A percentile compares a stretch with the other conserved stretches of the same genome.
These are phyloP conservation scores for Monochamus saltuarius DNA, from an alignment of 1,140 invertebrate genomes.

Conservation along the genomic window DNA sequence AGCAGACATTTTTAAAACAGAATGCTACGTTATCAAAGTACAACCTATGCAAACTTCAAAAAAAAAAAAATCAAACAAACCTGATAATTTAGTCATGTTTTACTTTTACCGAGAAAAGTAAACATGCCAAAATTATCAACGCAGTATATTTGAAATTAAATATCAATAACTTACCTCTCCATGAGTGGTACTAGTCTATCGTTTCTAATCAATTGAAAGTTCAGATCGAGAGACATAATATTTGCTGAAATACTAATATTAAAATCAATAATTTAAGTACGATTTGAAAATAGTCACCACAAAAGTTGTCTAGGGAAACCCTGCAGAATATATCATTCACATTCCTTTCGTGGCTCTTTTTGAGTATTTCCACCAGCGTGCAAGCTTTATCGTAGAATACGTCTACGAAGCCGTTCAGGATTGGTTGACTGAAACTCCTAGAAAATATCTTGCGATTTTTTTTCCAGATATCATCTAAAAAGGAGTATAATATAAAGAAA, in stretches of 20 bases:
- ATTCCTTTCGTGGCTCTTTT: constrained; percentile 9
- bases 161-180: constrained; percentile 22
- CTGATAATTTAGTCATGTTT: no score
- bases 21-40: no score
- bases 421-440: constrained; percentile 21
- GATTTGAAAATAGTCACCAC: constrained; percentile 11
- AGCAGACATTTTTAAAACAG: no score
- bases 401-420: constrained; percentile 18
- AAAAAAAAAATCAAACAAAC: no score
- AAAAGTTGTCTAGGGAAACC: constrained; percentile 18
- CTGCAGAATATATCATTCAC: constrained; percentile 16
- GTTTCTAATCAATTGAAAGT: constrained; percentile 16
- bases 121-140: no score
- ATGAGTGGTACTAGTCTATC: constrained; percentile 10
- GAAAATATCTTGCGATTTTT: constrained; percentile 12
- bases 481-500: no score
- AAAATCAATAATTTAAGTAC: neutral
- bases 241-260: constrained; percentile 14
- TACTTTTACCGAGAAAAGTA: no score
- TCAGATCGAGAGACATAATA: constrained; percentile 13
- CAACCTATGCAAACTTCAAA: no score
- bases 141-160: no score
- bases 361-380: constrained; percentile 10
- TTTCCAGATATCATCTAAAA: constrained; percentile 20
- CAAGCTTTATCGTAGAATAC: constrained; percentile 18